Conservation (phyloP, 2,888 invertebrate genomes). For the Lamproptera curius region DNA sequence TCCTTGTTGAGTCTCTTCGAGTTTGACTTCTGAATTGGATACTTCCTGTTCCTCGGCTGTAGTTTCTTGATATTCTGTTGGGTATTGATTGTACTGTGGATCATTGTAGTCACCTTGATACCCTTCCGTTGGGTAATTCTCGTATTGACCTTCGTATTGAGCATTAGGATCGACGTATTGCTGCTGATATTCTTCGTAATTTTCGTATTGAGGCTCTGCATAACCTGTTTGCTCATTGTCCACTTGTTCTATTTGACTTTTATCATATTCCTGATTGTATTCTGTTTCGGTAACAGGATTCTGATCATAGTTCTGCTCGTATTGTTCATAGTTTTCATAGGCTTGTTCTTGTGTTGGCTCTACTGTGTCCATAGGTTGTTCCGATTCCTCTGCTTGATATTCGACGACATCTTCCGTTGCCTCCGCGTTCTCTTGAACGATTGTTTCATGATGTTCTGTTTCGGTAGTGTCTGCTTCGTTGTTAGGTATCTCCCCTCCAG, state of each 20-base stretch:
- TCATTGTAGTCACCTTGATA: constrained; percentile 50
- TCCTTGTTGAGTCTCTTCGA: not conserved
- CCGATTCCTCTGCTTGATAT: constrained; percentile 10
- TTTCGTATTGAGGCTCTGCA: constrained; percentile 50
- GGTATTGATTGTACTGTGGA: constrained; percentile 41
- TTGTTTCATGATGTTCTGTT: not conserved
- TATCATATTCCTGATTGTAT: constrained; percentile 41
- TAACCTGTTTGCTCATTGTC: constrained; percentile 48
- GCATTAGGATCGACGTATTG: constrained; percentile 48
- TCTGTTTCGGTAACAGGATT: constrained; percentile 31
- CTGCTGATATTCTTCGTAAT: constrained; percentile 52
- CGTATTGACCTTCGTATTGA: constrained; percentile 50
- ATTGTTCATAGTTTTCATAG: constrained; percentile 39
- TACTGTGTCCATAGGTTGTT: not conserved
- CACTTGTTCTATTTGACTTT: constrained; percentile 31
- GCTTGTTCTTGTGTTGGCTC: constrained; percentile 1
- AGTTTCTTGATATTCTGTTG: constrained; percentile 33
- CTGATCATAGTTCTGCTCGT: constrained; percentile 41
- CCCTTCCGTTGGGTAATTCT: constrained; percentile 46
- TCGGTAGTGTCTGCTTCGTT: constrained; percentile 2
- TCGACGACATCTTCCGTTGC: constrained; percentile 11
- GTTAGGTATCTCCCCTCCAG: not conserved
- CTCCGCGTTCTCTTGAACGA: not conserved
- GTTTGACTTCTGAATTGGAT: not conserved
- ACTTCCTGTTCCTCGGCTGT: constrained; percentile 1